Percentiles rank a stretch among this genome's conserved stretches.
These are phyloP conservation scores for Phortica magna DNA, from an alignment of 2,888 invertebrate genomes.

Conservation along the genomic window DNA sequence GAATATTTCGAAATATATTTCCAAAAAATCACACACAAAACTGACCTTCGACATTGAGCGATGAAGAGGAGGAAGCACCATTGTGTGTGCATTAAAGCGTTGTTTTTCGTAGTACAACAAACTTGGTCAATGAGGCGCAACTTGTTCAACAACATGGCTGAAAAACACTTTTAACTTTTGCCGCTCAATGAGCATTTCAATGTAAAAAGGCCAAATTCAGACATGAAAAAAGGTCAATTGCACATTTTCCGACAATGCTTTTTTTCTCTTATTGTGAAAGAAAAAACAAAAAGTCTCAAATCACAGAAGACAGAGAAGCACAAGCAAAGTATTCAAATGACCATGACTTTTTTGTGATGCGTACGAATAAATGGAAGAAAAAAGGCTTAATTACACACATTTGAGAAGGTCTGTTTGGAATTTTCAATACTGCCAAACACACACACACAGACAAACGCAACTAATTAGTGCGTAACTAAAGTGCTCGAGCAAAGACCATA, in stretches of 20 bases:
- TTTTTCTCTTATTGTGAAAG: too few species aligned
- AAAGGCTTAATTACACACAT: not conserved
- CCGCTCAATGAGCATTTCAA: not conserved
- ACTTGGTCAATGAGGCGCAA: not conserved
- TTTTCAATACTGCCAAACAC: not conserved
- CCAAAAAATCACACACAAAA: too few species aligned
- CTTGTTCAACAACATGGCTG: too few species aligned
- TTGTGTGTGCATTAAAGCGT: too few species aligned
- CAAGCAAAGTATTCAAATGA: not conserved
- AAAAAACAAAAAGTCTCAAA: not conserved
- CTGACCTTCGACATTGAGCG: too few species aligned
- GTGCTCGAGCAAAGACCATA: slow-evolving; percentile 10
- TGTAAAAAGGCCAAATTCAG: not conserved
- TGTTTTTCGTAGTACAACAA: too few species aligned
- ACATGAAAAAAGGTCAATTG: not conserved
- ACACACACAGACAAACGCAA: slow-evolving; percentile 3
- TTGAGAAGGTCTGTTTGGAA: not conserved
- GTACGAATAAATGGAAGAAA: not conserved
- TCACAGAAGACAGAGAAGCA: not conserved
- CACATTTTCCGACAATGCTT: not conserved
- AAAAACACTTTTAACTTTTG: not conserved
- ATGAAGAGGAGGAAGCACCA: too few species aligned
- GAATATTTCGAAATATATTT: too few species aligned
- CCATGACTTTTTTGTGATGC: not conserved
- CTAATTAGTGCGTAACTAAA: slow-evolving; percentile 27